Conservation (phyloP, 2,888 invertebrate genomes). For the Cecidostiba fungosa region DNA sequence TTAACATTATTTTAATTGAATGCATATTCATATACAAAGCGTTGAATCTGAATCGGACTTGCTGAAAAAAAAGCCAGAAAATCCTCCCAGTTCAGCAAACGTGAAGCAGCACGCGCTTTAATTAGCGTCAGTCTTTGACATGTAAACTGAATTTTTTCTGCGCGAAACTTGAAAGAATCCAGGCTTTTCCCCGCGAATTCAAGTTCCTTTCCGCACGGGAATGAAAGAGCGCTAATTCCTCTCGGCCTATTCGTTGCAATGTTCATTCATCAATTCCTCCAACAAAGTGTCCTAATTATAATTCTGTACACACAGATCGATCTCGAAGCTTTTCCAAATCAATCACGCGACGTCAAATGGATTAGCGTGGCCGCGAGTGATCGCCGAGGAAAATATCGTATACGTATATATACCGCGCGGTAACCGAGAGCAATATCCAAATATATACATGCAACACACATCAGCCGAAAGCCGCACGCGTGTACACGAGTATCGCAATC, state of each 20-base stretch:
- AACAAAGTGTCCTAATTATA: background rate
- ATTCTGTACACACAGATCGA: conserved; percentile 1
- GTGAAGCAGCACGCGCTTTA: background rate
- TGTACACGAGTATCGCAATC: background rate
- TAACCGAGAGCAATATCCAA: too few relatives aligned
- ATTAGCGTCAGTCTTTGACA: conserved; percentile 3
- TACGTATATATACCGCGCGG: background rate
- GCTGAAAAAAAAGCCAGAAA: background rate
- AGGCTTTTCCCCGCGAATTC: background rate
- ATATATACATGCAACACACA: background rate
- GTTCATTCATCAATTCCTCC: background rate
- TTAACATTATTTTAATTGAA: background rate
- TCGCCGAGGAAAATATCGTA: background rate
- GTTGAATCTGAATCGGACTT: background rate
- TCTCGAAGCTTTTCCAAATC: background rate
- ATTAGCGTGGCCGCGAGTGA: background rate
- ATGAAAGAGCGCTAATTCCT: background rate
- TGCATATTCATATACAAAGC: conserved; percentile 5
- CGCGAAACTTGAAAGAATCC: background rate
- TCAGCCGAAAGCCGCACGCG: background rate
- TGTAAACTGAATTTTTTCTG: background rate
- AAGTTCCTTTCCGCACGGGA: background rate
- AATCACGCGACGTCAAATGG: background rate
- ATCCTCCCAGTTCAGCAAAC: background rate
- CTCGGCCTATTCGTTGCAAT: background rate